These are phyloP conservation scores for Pherbina coryleti DNA, from an alignment of 2,888 invertebrate genomes.

Conservation along the genomic window DNA sequence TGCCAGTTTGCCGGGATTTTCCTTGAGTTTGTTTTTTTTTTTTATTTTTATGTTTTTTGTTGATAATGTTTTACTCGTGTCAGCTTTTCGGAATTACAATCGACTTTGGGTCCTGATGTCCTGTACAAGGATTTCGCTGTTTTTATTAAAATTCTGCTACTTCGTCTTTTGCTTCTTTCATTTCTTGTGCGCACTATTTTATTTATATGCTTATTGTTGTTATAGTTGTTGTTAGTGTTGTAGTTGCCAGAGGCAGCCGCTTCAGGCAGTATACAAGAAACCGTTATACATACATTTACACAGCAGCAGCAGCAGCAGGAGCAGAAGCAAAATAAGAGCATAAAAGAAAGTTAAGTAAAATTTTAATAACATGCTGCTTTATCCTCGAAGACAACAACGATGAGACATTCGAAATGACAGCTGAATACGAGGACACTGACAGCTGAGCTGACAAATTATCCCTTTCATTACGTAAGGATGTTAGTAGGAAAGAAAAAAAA, in stretches of 20 bases:
- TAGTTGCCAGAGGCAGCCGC: not conserved
- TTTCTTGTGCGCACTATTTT: too few relatives aligned
- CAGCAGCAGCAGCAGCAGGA: not conserved
- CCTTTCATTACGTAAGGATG: not conserved
- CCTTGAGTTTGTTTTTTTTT: not conserved
- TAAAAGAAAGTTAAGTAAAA: not conserved
- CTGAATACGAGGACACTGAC: conserved; percentile 23
- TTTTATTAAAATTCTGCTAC: conserved; percentile 19
- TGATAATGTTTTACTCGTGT: conserved; percentile 18
- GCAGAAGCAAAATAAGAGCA: not conserved
- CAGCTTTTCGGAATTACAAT: conserved; percentile 26
- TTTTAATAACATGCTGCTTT: conserved; percentile 15
- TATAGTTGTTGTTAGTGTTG: not conserved
- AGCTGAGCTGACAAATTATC: conserved; percentile 10
- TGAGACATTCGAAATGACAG: conserved; percentile 14
- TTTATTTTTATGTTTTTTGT: not conserved
- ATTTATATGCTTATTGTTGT: not conserved
- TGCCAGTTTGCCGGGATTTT: not conserved
- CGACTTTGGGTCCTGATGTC: conserved; percentile 16
- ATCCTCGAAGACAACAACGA: conserved; percentile 1
- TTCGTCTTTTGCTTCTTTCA: not conserved
- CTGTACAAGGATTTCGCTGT: conserved; percentile 24
- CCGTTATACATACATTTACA: not conserved
- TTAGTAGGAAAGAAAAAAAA: too few relatives aligned
- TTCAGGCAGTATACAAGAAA: too few relatives aligned